Evolutionary conservation across 2,113 vertebrate genomes (phyloP), one percentile per base, ranked within the genome.

Genomic region (Heliornis fulica): DNA sequence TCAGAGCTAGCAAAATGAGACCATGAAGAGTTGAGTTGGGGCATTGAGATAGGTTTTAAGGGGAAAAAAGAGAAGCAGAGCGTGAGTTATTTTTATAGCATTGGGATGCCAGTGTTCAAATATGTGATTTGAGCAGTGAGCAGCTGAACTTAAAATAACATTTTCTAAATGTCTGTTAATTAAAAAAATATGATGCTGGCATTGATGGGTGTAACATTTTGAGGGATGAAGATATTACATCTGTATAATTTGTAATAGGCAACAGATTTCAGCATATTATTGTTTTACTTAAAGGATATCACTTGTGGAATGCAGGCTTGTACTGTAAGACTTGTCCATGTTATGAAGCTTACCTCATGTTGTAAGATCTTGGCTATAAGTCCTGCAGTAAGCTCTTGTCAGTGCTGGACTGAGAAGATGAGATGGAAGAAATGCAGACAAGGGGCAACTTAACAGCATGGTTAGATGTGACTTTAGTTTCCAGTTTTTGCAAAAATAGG

Each of bases 141-240:
- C 41, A 83, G 68, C 50, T 83, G 69, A 94, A 68, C 51, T 36
- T 66, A 65, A 43, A 19, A 53, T 14, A 84, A 21, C 41, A 50
- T 50, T 7, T 46, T 91, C 18, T 78, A 64, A 83, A 84, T 20
- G 0, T 40, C 23, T 71, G 70, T 84, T 34, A 75, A 69, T 36
- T 76, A 14, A 54, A 87, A 71, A 91, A 31, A 68, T 4, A 17
- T 78, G n/a, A 31, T 36, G 16, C 13, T 43, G 20, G 3, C 32
- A 50, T 45, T 83, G 53, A 72, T 3, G 10, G 19, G 16, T 2
- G 4, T 40, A 61, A 22, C 1, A 0, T n/a, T 15, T 45, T 70
- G 46, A 81, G 34, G 28, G 9, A 45, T 54, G 20, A 83, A 21
- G 18, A 76, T 13, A 4, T 28, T 43, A 4, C 6, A n/a, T 11